phyloP scores from a whole-genome alignment of 2,113 vertebrate genomes.

The Zapornia atra region DNA sequence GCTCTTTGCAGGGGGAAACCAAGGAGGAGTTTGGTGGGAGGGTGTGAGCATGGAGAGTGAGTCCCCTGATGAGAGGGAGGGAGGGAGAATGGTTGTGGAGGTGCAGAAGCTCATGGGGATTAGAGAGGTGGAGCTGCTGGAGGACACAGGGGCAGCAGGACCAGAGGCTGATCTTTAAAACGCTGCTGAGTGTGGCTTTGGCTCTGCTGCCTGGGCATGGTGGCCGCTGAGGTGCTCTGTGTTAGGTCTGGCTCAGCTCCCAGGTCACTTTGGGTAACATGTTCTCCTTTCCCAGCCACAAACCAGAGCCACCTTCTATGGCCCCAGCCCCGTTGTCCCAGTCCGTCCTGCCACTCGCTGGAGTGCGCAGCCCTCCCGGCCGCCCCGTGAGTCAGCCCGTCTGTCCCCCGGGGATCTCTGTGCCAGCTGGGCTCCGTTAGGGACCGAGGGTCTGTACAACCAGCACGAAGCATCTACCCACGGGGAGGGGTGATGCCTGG shows the following conservation, averaged over 20 bases:
- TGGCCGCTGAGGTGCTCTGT: neutral
- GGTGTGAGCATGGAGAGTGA: neutral
- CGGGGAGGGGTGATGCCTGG: neutral
- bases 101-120: neutral
- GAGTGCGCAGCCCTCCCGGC: conserved; percentile 80
- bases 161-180: fast-evolving
- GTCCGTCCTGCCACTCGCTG: conserved; percentile 84
- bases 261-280: neutral
- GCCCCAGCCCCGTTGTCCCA: conserved; percentile 77
- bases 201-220: neutral
- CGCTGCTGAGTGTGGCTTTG: fast-evolving
- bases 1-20: neutral
- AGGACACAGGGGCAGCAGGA: neutral
- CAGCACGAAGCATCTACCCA: neutral
- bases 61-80: neutral
- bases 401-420: neutral
- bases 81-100: neutral
- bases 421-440: fast-evolving
- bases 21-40: neutral
- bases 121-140: neutral
- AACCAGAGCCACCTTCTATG: conserved; percentile 80
- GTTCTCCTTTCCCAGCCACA: conserved; percentile 76
- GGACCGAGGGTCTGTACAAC: neutral
- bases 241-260: neutral
- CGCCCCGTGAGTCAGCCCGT: conserved; percentile 77